Evolutionary conservation across 2,888 invertebrate species (phyloP), one percentile per base, ranked within the genome.

Genomic region (Dasysyrphus tricinctus): DNA sequence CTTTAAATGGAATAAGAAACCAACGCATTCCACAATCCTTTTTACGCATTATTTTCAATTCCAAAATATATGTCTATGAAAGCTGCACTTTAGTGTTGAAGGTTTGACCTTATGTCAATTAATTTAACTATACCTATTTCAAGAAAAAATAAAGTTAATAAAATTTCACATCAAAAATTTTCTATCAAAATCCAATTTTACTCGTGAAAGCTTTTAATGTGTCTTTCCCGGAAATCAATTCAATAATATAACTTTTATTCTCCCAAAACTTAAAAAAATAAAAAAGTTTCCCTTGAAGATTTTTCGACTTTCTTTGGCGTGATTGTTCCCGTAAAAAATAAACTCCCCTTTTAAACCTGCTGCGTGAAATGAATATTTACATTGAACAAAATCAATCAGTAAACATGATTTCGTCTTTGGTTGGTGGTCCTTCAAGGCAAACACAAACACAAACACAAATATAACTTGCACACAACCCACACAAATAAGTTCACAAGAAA

Each of bases 301-400:
- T 19, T 34, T 37, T 49, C 49, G 19, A 14, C 34, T 6, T 34
- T 65, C 65, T 34, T 34, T 47, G 44, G 42, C 44, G 12, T 47
- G 32, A 47, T 37, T 69, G 34, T 49, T 67, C 24, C 29, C 54
- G n/a, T n/a, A n/a, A 24, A 34, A 69, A 69, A 54, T 39, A 69
- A 44, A 16, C 16, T 49, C 32, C 49, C 37, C 19, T 24, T 42
- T 49, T n/a, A 54, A 69, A 51, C 39, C 29, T 54, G 69, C 69
- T 54, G 54, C 67, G 67, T 67, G 69, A 39, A 69, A 69, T 69
- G 54, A 69, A 69, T 69, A 69, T 69, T 69, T 69, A 69, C 69
- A 69, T 69, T 69, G 54, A 34, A 69, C 39, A 54, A 69, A 69
- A 69, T 69, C 69, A 69, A 69, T 69, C 69, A 69, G 69, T 54